Conservation (phyloP, 2,888 invertebrate genomes). For the Synergus umbraculus region DNA sequence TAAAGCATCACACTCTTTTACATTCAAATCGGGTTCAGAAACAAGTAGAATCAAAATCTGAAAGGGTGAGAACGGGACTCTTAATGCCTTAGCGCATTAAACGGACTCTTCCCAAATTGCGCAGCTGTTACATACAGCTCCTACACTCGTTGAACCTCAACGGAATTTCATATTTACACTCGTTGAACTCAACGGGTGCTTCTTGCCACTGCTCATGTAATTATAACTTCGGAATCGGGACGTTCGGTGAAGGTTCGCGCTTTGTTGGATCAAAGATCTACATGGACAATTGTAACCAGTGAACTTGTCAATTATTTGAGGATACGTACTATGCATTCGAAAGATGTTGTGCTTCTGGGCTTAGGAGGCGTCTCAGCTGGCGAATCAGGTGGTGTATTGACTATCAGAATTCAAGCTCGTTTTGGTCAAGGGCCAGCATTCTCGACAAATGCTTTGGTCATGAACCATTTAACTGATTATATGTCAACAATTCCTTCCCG, state of each 20-base stretch:
- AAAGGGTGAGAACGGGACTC: too few species aligned
- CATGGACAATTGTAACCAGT: background rate
- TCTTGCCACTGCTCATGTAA: background rate
- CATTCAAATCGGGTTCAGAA: too few species aligned
- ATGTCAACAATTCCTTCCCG: background rate
- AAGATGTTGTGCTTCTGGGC: background rate
- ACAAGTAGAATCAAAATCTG: too few species aligned
- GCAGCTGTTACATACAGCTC: background rate
- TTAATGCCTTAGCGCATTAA: too few species aligned
- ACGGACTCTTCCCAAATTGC: background rate
- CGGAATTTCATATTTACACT: too few species aligned
- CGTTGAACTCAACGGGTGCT: background rate
- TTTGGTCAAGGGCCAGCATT: background rate
- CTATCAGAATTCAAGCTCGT: background rate
- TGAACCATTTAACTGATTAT: slow-evolving; percentile 1
- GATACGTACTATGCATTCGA: background rate
- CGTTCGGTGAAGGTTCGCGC: background rate
- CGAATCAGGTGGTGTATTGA: background rate
- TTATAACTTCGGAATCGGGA: background rate
- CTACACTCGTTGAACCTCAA: background rate
- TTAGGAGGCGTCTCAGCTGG: background rate
- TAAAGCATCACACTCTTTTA: too few species aligned
- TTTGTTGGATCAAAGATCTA: slow-evolving; percentile 18
- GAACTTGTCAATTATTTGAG: background rate
- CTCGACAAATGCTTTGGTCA: background rate